phyloP scores from a whole-genome alignment of 1,140 invertebrate genomes.

The Laodelphax striatellus region DNA sequence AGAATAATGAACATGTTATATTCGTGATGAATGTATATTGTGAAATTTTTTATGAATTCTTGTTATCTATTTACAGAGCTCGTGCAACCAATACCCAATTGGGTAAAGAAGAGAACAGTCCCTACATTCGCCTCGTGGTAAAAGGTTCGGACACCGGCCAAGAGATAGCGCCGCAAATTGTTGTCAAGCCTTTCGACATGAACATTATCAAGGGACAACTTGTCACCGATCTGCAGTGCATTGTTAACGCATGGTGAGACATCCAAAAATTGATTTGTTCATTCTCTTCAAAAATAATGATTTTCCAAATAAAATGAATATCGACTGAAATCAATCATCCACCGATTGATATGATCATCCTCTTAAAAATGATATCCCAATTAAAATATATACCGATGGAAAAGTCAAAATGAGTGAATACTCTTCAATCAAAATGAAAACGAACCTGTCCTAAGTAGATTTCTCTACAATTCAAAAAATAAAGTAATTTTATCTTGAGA shows the following conservation, averaged over 20 bases:
- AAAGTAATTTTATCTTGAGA: too few relatives aligned
- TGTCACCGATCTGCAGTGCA: conserved; percentile 69
- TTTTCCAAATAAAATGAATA: not conserved
- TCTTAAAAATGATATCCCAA: too few relatives aligned
- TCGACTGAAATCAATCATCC: not conserved
- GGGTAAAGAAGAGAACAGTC: conserved; percentile 75
- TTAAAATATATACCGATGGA: too few relatives aligned
- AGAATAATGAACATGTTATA: too few relatives aligned
- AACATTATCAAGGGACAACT: conserved; percentile 66
- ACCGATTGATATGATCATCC: too few relatives aligned
- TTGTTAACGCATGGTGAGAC: conserved; percentile 71
- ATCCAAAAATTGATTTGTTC: conserved; percentile 1
- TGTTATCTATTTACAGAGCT: conserved; percentile 43
- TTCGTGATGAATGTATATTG: too few relatives aligned
- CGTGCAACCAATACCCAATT: conserved; percentile 75
- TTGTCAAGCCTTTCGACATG: conserved; percentile 67
- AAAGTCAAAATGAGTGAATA: too few relatives aligned
- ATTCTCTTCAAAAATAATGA: conserved; percentile 1
- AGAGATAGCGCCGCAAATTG: conserved; percentile 70
- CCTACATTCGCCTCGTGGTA: conserved; percentile 66
- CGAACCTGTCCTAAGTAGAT: too few relatives aligned
- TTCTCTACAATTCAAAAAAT: too few relatives aligned
- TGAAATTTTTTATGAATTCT: too few relatives aligned
- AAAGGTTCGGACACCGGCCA: conserved; percentile 45
- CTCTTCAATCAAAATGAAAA: too few relatives aligned